Percentiles rank a stretch among this genome's conserved stretches.
Conservation (phyloP, 2,113 vertebrate species). For the Microtus oregoni region DNA sequence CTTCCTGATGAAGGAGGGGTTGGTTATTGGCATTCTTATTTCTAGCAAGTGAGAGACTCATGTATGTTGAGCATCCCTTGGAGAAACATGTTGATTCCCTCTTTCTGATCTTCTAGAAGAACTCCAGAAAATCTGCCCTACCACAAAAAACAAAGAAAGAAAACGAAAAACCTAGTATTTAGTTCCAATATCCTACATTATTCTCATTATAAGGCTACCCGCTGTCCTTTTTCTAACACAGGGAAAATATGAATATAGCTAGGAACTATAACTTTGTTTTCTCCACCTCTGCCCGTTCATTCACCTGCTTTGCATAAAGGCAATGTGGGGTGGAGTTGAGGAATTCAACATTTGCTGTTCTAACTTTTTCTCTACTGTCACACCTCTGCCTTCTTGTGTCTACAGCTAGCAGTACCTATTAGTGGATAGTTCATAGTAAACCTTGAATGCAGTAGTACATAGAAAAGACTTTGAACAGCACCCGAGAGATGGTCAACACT, state of each 20-base stretch:
- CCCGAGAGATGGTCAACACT: neutral
- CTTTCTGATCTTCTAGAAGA: neutral
- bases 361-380: too few species aligned
- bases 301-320: neutral
- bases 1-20: neutral
- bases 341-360: neutral
- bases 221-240: neutral
- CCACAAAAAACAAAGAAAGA: neutral
- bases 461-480: neutral
- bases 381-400: neutral
- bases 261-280: neutral
- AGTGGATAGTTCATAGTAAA: neutral
- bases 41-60: neutral
- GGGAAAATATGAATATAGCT: neutral
- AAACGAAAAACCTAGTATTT: neutral
- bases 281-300: neutral
- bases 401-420: neutral
- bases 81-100: neutral
- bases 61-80: neutral
- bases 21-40: neutral
- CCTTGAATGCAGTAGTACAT: neutral
- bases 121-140: neutral
- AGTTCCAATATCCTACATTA: neutral
- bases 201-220: neutral
- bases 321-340: neutral